A percentile compares a stretch with the other conserved stretches of the same genome.
phyloP scores from a whole-genome alignment of 2,797 vertebrate species.

The Halcyon leucocephala region DNA sequence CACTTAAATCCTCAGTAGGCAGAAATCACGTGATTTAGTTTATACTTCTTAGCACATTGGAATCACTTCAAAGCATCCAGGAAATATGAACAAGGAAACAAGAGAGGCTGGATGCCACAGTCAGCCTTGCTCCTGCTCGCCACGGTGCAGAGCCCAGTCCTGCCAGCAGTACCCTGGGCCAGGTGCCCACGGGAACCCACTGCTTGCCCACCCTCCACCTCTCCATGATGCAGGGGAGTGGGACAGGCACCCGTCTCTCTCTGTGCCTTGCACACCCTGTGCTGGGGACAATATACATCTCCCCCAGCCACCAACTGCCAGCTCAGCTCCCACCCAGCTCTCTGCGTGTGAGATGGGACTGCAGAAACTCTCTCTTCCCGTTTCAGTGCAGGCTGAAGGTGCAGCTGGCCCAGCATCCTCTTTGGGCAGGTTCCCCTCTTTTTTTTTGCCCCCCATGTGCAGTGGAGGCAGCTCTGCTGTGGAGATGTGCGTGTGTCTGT shows the following conservation, averaged over 20 bases:
- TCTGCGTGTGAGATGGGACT: rapidly evolving
- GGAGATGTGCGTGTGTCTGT: too few species aligned
- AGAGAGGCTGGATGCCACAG: rapidly evolving
- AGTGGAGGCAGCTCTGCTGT: not conserved
- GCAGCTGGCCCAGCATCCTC: not conserved
- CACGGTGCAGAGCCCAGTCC: not conserved
- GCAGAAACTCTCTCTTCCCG: not conserved
- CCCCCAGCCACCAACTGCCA: not conserved
- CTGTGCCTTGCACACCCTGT: not conserved
- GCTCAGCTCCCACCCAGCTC: not conserved
- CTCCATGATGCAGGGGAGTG: not conserved
- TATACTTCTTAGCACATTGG: not conserved
- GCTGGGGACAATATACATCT: rapidly evolving
- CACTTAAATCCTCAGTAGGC: not conserved
- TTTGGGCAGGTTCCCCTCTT: not conserved
- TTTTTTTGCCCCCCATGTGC: rapidly evolving
- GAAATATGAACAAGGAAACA: not conserved
- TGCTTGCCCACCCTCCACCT: not conserved
- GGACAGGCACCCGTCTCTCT: rapidly evolving
- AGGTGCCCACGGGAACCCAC: rapidly evolving
- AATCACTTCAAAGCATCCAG: not conserved
- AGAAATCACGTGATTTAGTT: not conserved
- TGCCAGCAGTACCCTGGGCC: not conserved
- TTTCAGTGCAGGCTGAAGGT: not conserved
- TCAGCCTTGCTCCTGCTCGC: rapidly evolving